Base-by-base conservation (phyloP, 1,140 invertebrate genomes). In the Batillaria attramentaria region DNA sequence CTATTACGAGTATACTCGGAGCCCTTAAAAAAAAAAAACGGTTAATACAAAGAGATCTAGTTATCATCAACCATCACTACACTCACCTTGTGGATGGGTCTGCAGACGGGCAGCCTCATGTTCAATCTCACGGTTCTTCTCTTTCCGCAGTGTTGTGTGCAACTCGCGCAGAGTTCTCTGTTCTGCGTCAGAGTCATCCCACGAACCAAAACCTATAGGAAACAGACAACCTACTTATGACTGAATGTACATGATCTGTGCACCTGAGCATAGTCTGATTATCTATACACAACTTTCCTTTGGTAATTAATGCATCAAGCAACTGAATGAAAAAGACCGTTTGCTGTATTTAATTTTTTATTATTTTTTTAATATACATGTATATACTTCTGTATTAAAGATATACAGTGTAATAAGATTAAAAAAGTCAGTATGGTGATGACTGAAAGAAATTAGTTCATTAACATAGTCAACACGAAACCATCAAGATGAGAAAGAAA, bases 171-270 rank as follows among this genome's bases (percentile, higher is more conserved):
- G 28, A 13, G 76, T 78, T 39, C 43, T 66, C 76, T 78, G 33
- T 8, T 78, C 76, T 1, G 76, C 76, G 8, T 78, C 76, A 8
- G 76, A 78, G 66, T 78, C 76, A 13, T 78, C 76, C 76, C 76
- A 78, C 4, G 57, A 42, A 41, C 42, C 20, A 35, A 8, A 28
- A 35, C 54, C 33, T 46, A n/a, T 74, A 50, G 13, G 39, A 33
- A 60, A 57, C 35, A 35, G 24, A 54, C 10, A 60, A 10, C 4
- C 39, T 33, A 54, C 4, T 4, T 42, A 1, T 31, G 31, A 31
- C n/a, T n/a, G 4, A 10, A 39, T 28, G 28, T 35, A 24, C 0
- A 50, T 10, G 20, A 18, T 3, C 10, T 18, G 33, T 16, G 28
- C n/a, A 42, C 5, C 20, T 42, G 13, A n/a, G 18, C 3, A 24